Evolutionary conservation across 2,113 vertebrate genomes (phyloP), one percentile per base, ranked within the genome.

Genomic region (Gobius niger): DNA sequence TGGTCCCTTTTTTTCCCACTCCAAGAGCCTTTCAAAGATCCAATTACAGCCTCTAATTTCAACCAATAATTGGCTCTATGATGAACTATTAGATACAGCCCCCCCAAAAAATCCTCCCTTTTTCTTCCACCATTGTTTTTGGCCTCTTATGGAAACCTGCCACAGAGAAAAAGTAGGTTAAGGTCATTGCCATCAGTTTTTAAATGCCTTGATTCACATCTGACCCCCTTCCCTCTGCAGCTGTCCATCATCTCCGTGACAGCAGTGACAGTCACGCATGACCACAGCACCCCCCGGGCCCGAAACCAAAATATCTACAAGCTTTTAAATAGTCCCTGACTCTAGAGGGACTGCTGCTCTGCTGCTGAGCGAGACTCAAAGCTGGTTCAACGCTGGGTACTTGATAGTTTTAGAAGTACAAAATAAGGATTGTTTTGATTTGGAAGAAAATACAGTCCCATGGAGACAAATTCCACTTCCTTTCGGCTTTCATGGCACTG

Each of bases 171-270:
- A 57, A 34, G 54, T 57, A 11, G 54, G 54, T 57, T 57, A 57
- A 57, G 54, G 54, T 60, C 7, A 44, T 60, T n/a, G 7, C 8
- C 15, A 14, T 15, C 8, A 8, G 7, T 60, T 42, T 60, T 42
- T 9, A 44, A 42, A n/a, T n/a, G 14, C 15, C 34, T 41, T 15
- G 57, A 16, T n/a, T 60, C 34, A 15, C 34, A 40, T 59, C 24
- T 59, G 56, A 24, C 40, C 1, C 13, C 14, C 2, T 7, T 7
- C 3, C 14, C 57, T 42, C 40, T 34, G 24, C 40, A 40, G 54
- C 54, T 57, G 54, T 15, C 57, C 57, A 60, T 60, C 57, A 60
- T 60, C 40, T 42, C 40, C 4, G 13, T 60, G 57, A 60, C 57
- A 44, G 57, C 57, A 15, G 14, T 44, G 40, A 60, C 57, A 42